Conservation (phyloP, 2,888 invertebrate genomes). For the Drosophila anomalata region DNA sequence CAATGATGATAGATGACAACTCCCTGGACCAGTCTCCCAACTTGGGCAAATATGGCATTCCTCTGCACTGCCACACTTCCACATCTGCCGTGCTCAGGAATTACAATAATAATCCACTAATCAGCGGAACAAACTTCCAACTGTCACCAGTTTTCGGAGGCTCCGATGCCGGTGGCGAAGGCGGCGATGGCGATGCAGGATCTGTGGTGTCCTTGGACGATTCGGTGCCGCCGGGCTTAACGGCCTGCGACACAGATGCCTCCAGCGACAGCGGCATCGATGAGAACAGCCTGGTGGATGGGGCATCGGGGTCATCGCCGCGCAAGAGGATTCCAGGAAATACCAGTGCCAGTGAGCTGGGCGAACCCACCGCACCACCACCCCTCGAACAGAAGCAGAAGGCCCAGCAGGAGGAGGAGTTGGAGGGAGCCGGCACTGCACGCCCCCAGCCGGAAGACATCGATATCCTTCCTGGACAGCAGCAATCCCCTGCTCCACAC, state of each 20-base stretch:
- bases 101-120: constrained; percentile 82
- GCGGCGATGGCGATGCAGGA: constrained; percentile 47
- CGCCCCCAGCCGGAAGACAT: constrained; percentile 65
- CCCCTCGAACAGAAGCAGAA: constrained; percentile 24
- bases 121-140: constrained; percentile 78
- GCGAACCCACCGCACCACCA: constrained; percentile 36
- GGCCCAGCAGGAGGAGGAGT: constrained; percentile 22
- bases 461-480: constrained; percentile 78
- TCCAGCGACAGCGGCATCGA: constrained; percentile 82
- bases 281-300: constrained; percentile 67
- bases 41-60: constrained; percentile 42
- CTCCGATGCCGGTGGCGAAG: constrained; percentile 44
- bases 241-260: constrained; percentile 77
- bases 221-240: constrained; percentile 76
- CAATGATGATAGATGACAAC: constrained; percentile 67
- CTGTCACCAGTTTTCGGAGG: constrained; percentile 71
- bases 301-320: constrained; percentile 12
- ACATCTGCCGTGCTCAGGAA: constrained; percentile 73
- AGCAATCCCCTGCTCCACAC: constrained; percentile 78
- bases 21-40: constrained; percentile 47
- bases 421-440: constrained; percentile 18
- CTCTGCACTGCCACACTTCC: constrained; percentile 65
- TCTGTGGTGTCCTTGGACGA: constrained; percentile 68
- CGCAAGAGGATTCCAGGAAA: constrained; percentile 18
- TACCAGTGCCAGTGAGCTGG: constrained; percentile 14